phyloP scores from a whole-genome alignment of 2,888 invertebrate genomes.

The Frankliniella fusca region DNA sequence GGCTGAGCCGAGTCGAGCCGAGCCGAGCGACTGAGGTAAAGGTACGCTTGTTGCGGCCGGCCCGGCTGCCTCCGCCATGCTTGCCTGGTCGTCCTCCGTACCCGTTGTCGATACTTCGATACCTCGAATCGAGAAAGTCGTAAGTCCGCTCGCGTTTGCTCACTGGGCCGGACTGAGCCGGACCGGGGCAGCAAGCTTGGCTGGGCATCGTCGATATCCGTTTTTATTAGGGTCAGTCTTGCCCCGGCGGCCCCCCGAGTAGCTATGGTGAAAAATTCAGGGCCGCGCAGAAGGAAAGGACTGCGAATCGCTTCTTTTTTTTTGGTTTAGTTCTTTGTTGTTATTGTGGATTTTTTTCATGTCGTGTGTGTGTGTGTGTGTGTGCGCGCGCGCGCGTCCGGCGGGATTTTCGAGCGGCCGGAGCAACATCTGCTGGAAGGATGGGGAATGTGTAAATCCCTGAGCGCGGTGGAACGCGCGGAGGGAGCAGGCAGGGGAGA shows the following conservation, averaged over 20 bases:
- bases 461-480: too few species aligned
- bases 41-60: background rate
- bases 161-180: conserved; percentile 25
- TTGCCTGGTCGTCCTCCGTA: conserved; percentile 16
- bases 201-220: conserved; percentile 45
- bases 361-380: background rate
- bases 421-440: too few species aligned
- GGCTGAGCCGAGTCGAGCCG: background rate
- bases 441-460: too few species aligned
- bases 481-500: too few species aligned
- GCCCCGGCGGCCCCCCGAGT: background rate
- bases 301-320: too few species aligned
- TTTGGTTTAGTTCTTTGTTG: too few species aligned
- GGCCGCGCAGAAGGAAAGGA: too few species aligned
- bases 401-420: background rate
- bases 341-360: background rate
- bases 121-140: conserved; percentile 28
- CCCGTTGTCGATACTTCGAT: conserved; percentile 32
- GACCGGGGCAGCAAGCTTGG: conserved; percentile 37
- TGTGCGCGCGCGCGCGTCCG: background rate
- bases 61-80: conserved; percentile 29
- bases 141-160: conserved; percentile 11
- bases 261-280: too few species aligned
- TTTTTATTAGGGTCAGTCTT: conserved; percentile 3
- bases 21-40: background rate